A percentile compares a stretch with the other conserved stretches of the same genome.
Conservation (phyloP, 2,113 vertebrate species). For the Oxyura jamaicensis region DNA sequence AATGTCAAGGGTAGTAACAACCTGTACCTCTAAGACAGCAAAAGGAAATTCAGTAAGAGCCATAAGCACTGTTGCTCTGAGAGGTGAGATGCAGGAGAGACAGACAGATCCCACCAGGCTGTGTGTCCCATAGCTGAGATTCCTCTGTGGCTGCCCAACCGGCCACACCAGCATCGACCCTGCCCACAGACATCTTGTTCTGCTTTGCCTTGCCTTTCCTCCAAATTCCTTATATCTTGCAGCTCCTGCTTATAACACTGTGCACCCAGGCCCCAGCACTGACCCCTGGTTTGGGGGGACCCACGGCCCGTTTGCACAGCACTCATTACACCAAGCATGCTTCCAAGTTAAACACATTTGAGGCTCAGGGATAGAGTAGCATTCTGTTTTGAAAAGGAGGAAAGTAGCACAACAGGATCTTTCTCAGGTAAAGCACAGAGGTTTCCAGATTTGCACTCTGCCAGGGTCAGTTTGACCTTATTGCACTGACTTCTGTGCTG, state of each 20-base stretch:
- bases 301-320: fast-evolving
- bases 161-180: not conserved
- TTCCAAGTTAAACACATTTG: not conserved
- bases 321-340: fast-evolving
- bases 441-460: not conserved
- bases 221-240: not conserved
- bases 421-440: not conserved
- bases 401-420: not conserved
- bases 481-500: not conserved
- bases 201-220: not conserved
- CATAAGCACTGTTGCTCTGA: fast-evolving
- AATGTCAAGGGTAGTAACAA: not conserved
- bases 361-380: not conserved
- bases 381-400: not conserved
- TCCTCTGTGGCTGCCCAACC: not conserved
- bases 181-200: not conserved
- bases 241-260: not conserved
- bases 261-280: not conserved
- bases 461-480: not conserved
- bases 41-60: not conserved
- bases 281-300: fast-evolving
- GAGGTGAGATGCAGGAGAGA: not conserved
- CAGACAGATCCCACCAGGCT: not conserved
- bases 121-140: not conserved
- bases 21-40: not conserved